These are phyloP conservation scores for Chydorus sphaericus DNA, from an alignment of 2,888 invertebrate species.

Conservation along the genomic window DNA sequence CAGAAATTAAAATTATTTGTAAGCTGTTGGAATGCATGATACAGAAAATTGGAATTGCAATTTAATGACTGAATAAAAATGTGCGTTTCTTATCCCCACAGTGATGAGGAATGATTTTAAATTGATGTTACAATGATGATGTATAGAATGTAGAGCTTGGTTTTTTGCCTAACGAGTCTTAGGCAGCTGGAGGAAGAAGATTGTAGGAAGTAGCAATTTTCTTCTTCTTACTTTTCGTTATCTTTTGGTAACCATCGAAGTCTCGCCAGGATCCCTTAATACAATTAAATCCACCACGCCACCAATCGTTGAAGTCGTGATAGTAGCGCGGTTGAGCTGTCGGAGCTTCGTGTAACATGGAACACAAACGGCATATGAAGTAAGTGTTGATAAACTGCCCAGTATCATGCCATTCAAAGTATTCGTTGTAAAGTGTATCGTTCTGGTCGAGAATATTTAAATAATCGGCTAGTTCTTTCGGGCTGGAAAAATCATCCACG, in stretches of 20 bases:
- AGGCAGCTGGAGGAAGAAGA: too few species aligned
- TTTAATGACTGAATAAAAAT: too few species aligned
- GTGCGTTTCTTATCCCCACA: too few species aligned
- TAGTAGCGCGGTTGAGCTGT: constrained; percentile 31
- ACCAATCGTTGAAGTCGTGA: constrained; percentile 80
- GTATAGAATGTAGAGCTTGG: too few species aligned
- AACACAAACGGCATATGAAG: constrained; percentile 82
- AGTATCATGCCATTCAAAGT: constrained; percentile 86
- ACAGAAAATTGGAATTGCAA: too few species aligned
- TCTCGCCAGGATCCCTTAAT: constrained; percentile 53
- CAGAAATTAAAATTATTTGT: too few species aligned
- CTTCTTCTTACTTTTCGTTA: neutral
- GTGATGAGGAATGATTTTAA: too few species aligned
- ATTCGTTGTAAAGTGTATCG: constrained; percentile 81
- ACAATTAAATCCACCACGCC: constrained; percentile 68
- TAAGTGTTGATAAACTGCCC: constrained; percentile 93
- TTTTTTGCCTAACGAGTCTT: too few species aligned
- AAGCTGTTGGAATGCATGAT: too few species aligned
- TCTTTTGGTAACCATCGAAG: constrained; percentile 10
- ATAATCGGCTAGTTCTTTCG: constrained; percentile 74
- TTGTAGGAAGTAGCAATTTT: too few species aligned
- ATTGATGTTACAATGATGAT: too few species aligned
- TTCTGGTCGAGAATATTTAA: constrained; percentile 69
- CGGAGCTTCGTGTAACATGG: constrained; percentile 55
- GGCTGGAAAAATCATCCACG: constrained; percentile 83